Percentiles rank a stretch among this genome's conserved stretches.
Conservation (phyloP, 1,140 invertebrate genomes). For the Trypoxylus dichotomus region DNA sequence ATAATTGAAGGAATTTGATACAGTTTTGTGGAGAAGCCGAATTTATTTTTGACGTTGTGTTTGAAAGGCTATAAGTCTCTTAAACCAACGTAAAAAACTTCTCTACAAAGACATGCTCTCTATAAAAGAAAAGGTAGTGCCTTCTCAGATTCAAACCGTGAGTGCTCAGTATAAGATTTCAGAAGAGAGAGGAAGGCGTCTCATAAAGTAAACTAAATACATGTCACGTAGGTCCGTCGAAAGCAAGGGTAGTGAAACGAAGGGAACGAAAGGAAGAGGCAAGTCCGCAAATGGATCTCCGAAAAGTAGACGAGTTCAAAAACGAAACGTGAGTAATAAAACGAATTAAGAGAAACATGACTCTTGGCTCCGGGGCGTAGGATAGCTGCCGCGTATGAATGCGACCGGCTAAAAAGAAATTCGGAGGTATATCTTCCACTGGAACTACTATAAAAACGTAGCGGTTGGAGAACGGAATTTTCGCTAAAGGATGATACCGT, state of each 20-base stretch:
- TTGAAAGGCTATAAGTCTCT: no score
- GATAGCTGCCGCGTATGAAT: background rate
- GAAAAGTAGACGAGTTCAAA: background rate
- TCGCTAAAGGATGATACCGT: background rate
- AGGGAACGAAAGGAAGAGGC: background rate
- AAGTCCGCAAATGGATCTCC: background rate
- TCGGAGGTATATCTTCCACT: background rate
- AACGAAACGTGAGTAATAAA: background rate
- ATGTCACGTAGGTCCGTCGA: background rate
- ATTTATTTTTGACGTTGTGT: no score
- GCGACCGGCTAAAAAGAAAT: background rate
- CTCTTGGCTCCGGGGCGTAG: background rate
- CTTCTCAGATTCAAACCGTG: background rate
- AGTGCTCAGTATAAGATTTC: background rate
- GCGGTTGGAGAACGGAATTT: background rate
- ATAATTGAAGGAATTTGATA: no score
- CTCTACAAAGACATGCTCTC: no score
- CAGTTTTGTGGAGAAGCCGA: no score
- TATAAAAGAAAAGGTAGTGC: background rate
- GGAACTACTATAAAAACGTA: background rate
- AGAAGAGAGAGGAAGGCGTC: background rate
- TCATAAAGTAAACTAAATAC: background rate
- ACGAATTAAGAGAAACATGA: background rate
- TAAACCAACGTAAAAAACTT: no score
- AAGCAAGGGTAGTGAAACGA: background rate